Conservation (phyloP, 2,113 vertebrate genomes). For the Rostratula benghalensis region DNA sequence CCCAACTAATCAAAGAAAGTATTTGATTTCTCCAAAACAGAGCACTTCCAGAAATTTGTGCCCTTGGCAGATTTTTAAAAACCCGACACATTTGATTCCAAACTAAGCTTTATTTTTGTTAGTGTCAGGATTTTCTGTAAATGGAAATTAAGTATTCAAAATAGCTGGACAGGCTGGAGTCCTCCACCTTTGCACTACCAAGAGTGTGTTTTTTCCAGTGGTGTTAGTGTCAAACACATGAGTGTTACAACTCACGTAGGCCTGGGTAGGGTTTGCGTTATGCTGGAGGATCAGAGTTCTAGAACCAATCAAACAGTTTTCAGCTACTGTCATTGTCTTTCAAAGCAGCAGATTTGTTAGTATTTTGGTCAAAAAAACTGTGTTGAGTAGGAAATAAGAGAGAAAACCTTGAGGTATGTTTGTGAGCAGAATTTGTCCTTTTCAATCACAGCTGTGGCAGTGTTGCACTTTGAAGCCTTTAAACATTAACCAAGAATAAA, state of each 20-base stretch:
- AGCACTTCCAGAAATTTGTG: neutral
- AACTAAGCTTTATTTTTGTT: neutral
- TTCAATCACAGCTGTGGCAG: neutral
- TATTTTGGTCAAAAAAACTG: neutral
- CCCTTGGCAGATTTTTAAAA: neutral
- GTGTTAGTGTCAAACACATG: fast-evolving
- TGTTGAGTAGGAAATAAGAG: neutral
- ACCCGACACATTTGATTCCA: neutral
- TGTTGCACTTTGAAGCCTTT: constrained; percentile 9
- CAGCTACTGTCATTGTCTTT: neutral
- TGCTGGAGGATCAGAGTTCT: neutral
- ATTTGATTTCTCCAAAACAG: neutral
- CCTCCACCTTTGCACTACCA: neutral
- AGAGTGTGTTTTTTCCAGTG: neutral
- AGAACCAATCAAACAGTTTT: neutral
- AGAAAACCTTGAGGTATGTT: neutral
- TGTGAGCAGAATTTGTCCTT: constrained; percentile 1
- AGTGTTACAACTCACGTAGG: neutral
- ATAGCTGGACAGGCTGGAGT: neutral
- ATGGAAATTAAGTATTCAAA: neutral
- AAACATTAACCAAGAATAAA: constrained; percentile 52
- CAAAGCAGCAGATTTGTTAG: neutral
- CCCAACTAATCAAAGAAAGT: neutral
- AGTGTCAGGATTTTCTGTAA: neutral
- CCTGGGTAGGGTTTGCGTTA: neutral